Evolutionary conservation across 1,140 invertebrate genomes (phyloP).

Genomic region (Drosophila nasuta): DNA sequence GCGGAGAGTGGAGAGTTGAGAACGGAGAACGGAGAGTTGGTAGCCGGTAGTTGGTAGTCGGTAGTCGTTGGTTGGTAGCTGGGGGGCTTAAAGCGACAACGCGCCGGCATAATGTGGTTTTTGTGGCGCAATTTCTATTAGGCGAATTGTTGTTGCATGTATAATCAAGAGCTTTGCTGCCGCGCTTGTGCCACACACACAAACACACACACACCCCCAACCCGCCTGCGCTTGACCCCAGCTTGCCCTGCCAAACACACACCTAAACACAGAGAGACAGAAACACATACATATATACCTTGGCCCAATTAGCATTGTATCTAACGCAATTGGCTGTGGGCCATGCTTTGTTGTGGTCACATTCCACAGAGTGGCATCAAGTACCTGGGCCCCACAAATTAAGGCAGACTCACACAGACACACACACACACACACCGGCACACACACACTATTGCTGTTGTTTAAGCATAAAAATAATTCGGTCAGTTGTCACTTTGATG

Average conservation of each 20-base stretch:
- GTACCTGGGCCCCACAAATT: slow-evolving; percentile 50
- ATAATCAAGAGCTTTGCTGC: slow-evolving; percentile 52
- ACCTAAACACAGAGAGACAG: not conserved
- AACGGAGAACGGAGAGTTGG: not conserved
- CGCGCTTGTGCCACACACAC: not conserved
- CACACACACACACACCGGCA: slow-evolving; percentile 1
- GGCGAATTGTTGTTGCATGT: slow-evolving; percentile 57
- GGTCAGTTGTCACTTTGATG: slow-evolving; percentile 76
- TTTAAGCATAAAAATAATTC: slow-evolving; percentile 56
- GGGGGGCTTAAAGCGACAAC: slow-evolving; percentile 44
- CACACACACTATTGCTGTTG: slow-evolving; percentile 8
- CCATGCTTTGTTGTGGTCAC: slow-evolving; percentile 71
- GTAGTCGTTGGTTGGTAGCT: not conserved
- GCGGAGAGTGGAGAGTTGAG: not conserved
- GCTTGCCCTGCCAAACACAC: not conserved
- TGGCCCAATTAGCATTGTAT: slow-evolving; percentile 73
- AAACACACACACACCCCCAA: not conserved
- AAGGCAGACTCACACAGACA: slow-evolving; percentile 26
- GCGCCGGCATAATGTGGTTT: slow-evolving; percentile 78
- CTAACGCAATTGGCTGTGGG: slow-evolving; percentile 70
- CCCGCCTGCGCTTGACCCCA: slow-evolving; percentile 3
- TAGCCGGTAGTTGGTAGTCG: not conserved
- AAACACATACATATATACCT: slow-evolving; percentile 16
- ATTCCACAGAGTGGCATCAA: slow-evolving; percentile 44
- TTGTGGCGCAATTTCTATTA: slow-evolving; percentile 76